Evolutionary conservation across 2,113 vertebrate genomes (phyloP).

Genomic region (Microcebus jonahi): DNA sequence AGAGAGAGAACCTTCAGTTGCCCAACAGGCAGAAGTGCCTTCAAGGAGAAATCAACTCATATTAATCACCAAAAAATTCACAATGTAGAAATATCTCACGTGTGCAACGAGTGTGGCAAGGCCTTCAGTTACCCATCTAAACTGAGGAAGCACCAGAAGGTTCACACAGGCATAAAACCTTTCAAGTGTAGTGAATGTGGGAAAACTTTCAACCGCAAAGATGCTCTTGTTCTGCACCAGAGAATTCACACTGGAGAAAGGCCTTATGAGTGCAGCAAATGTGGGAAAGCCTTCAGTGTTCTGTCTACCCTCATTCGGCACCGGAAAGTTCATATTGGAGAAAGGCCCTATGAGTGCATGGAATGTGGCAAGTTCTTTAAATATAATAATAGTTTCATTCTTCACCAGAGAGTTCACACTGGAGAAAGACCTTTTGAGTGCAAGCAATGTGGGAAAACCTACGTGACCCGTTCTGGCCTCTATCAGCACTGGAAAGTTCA

Average conservation of each 20-base stretch:
- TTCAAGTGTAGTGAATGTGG: constrained; percentile 10
- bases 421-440: constrained; percentile 19
- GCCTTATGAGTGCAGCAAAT: background rate
- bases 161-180: constrained; percentile 29
- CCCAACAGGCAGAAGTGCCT: background rate
- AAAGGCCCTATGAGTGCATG: background rate
- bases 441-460: constrained; percentile 9
- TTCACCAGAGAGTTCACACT: constrained; percentile 32
- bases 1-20: background rate
- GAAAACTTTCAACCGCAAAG: constrained; percentile 57
- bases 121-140: constrained; percentile 55
- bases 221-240: constrained; percentile 4
- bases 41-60: background rate
- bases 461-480: background rate
- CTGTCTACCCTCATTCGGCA: constrained; percentile 39
- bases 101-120: constrained; percentile 43
- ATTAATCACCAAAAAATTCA: background rate
- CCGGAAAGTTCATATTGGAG: constrained; percentile 35
- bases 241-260: constrained; percentile 43
- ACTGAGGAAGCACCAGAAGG: constrained; percentile 52
- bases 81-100: background rate
- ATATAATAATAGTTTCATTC: constrained; percentile 1
- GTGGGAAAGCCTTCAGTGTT: constrained; percentile 16
- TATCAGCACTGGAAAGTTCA: constrained; percentile 55
- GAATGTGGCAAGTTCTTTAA: constrained; percentile 49